These are phyloP conservation scores for Phrynosoma blainvillii DNA, from an alignment of 2,113 vertebrate genomes.

Conservation along the genomic window DNA sequence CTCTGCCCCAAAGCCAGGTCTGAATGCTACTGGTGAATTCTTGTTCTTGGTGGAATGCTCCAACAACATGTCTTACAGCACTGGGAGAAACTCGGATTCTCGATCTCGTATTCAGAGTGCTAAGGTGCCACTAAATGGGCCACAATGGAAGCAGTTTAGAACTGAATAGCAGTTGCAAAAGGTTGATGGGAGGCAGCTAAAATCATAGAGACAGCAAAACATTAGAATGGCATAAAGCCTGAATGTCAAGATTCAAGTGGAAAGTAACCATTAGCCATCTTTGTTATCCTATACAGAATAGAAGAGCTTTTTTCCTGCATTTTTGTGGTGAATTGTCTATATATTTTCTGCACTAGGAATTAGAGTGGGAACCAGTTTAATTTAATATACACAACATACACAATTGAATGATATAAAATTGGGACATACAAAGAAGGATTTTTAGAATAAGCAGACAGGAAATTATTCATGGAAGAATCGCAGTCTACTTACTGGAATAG, in stretches of 20 bases:
- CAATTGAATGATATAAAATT: too few relatives aligned
- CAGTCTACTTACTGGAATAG: neutral
- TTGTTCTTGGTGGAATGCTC: conserved; percentile 85
- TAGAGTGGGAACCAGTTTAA: too few relatives aligned
- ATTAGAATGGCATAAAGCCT: neutral
- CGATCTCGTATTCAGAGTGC: conserved; percentile 75
- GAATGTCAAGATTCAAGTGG: neutral
- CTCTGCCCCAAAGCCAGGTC: conserved; percentile 60
- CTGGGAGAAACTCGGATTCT: neutral
- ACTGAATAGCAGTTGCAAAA: neutral
- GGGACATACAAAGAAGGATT: too few relatives aligned
- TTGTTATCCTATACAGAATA: neutral
- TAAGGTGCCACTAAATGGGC: conserved; percentile 67
- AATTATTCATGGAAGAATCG: too few relatives aligned
- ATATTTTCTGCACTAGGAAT: too few relatives aligned
- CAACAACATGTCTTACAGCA: conserved; percentile 74
- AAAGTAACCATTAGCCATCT: neutral
- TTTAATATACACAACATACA: too few relatives aligned
- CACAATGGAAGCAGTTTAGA: neutral
- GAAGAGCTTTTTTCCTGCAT: too few relatives aligned
- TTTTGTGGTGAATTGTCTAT: too few relatives aligned
- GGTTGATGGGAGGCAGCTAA: neutral
- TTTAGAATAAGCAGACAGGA: too few relatives aligned
- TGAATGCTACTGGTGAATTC: conserved; percentile 77
- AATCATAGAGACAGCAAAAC: neutral